Evolutionary conservation across 2,113 vertebrate species (phyloP), one percentile per base, ranked within the genome.

Genomic region (Cynoglossus semilaevis): DNA sequence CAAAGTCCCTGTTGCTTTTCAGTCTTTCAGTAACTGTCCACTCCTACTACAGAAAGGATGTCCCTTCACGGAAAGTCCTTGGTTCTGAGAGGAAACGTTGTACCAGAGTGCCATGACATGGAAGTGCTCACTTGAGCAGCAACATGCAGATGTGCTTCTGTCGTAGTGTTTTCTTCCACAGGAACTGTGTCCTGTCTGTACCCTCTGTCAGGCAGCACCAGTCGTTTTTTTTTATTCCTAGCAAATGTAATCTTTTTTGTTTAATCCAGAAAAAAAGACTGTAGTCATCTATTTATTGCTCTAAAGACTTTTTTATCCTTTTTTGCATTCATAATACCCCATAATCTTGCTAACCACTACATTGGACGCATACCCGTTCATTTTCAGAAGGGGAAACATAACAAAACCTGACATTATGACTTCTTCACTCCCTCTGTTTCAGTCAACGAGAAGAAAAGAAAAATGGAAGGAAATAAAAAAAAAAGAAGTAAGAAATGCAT

Each of bases 21-120:
- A 38, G 66, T 43, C 68, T 51, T 35, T 56, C 59, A 18, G 72
- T 63, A 40, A 73, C 62, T 77, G 73, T 64, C 9, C 52, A 52
- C 67, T 73, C 71, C 57, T 51, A 58, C 46, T 56, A 66, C 76
- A 69, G 58, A 61, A 70, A 86, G 89, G 89, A 90, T 88, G 82
- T 87, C 76, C 84, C 82, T 56, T 65, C 70, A 73, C 47, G 85
- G 87, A 86, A 89, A 88, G 89, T 87, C 85, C 80, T 88, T 88
- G 88, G 70, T 72, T 87, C 67, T 55, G 76, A 69, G 74, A 85
- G 89, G 89, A 90, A 89, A 76, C 76, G 70, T 87, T 18, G 74
- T 66, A 53, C 72, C 75, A 64, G 54, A 69, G 80, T 79, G 74
- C 77, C 60, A 18, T 77, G 85, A 87, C 86, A 82, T 85, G 85